A percentile compares a stretch with the other conserved stretches of the same genome.
These are phyloP conservation scores for Sebastes goodei DNA, from an alignment of 2,797 vertebrate genomes.

Conservation along the genomic window DNA sequence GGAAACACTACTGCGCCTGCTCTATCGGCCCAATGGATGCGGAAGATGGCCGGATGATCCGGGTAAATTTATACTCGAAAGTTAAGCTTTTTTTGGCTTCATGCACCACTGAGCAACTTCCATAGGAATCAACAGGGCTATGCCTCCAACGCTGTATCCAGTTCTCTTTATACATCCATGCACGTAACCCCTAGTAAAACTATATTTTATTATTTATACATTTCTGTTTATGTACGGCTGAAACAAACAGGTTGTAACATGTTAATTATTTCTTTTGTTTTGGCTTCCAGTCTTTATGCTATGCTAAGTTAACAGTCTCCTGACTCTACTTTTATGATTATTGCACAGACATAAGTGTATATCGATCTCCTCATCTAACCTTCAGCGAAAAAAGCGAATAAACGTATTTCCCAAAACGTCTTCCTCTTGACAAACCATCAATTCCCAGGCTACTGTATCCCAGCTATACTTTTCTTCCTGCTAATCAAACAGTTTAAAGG, in stretches of 20 bases:
- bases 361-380: neutral
- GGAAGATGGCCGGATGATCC: too few relatives aligned
- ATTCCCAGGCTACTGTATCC: neutral
- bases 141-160: too few relatives aligned
- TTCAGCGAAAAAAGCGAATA: neutral
- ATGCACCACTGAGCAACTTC: too few relatives aligned
- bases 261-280: neutral
- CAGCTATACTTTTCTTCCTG: neutral
- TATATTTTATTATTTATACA: neutral
- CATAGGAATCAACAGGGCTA: too few relatives aligned
- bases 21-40: too few relatives aligned
- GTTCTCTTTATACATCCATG: too few relatives aligned
- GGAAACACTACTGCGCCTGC: too few relatives aligned
- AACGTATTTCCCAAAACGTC: neutral
- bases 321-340: neutral
- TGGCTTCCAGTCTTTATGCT: neutral
- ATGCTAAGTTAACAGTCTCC: neutral
- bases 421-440: neutral
- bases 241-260: neutral
- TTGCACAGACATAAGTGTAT: too few relatives aligned
- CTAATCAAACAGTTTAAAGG: slow-evolving; percentile 49
- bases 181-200: neutral
- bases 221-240: neutral
- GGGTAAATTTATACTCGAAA: too few relatives aligned
- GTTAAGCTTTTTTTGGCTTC: too few relatives aligned